These are phyloP conservation scores for Molanna angustata DNA, from an alignment of 2,888 invertebrate genomes.

Conservation along the genomic window DNA sequence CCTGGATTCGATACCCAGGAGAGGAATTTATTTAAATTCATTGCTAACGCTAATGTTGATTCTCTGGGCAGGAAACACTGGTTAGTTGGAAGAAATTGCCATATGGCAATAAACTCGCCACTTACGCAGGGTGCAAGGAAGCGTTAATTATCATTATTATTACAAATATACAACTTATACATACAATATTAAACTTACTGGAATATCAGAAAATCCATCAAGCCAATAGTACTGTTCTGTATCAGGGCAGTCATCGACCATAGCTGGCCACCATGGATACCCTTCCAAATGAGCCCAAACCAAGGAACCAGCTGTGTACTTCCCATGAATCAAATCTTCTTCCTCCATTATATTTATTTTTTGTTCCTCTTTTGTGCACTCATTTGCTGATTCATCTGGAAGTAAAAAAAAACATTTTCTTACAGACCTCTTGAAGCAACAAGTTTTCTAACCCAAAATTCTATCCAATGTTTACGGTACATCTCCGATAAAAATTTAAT, in stretches of 20 bases:
- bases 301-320: slow-evolving; percentile 62
- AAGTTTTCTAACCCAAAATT: no score
- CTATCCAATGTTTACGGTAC: no score
- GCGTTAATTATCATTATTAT: neutral
- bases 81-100: no score
- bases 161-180: neutral
- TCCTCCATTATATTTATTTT: slow-evolving; percentile 46
- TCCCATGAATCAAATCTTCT: slow-evolving; percentile 56
- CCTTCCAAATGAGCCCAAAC: slow-evolving; percentile 62
- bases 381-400: slow-evolving; percentile 47
- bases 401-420: no score
- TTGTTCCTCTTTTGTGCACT: slow-evolving; percentile 54
- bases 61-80: no score
- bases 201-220: slow-evolving; percentile 53
- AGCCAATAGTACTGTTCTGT: slow-evolving; percentile 59
- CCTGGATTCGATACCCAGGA: no score
- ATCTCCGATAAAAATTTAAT: no score
- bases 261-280: slow-evolving; percentile 72
- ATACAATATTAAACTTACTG: slow-evolving; percentile 42
- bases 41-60: no score
- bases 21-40: no score
- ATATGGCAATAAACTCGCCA: no score
- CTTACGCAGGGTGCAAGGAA: no score
- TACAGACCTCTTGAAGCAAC: neutral
- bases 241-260: slow-evolving; percentile 68